A percentile compares a stretch with the other conserved stretches of the same genome.
Conservation (phyloP, 2,113 vertebrate species). For the Plectropomus leopardus region DNA sequence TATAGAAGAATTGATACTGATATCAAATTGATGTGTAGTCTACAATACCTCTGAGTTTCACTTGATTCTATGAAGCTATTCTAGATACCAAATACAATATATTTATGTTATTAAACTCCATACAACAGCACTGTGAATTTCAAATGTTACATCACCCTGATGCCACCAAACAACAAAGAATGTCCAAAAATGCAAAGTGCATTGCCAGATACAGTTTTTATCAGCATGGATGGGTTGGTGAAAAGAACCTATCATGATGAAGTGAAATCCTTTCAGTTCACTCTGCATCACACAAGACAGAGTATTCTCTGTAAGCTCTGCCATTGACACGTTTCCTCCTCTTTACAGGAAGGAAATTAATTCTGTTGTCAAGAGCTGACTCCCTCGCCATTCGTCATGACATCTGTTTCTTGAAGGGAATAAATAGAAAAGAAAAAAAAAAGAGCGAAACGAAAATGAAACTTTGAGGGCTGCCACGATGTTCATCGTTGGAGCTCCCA, state of each 20-base stretch:
- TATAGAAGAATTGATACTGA: not conserved
- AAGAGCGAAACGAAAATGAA: constrained; percentile 15
- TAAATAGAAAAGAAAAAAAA: constrained; percentile 21
- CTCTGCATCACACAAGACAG: not conserved
- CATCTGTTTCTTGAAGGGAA: constrained; percentile 54
- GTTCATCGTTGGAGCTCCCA: constrained; percentile 50
- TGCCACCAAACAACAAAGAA: not conserved
- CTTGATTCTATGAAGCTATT: not conserved
- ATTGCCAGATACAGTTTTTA: not conserved
- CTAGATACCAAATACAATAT: not conserved
- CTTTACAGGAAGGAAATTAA: constrained; percentile 56
- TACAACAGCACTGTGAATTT: not conserved
- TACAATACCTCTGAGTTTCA: not conserved
- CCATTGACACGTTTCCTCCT: constrained; percentile 25
- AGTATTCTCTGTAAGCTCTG: constrained; percentile 5
- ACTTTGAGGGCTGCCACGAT: constrained; percentile 29
- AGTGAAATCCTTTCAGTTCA: constrained; percentile 3
- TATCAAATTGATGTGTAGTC: not conserved
- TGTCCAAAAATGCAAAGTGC: not conserved
- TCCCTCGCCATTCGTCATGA: constrained; percentile 40
- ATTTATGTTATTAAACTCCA: not conserved
- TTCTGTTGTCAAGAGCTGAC: constrained; percentile 40
- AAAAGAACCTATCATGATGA: constrained; percentile 6
- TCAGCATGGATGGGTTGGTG: not conserved
- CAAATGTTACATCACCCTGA: not conserved